phyloP scores from a whole-genome alignment of 2,888 invertebrate genomes.

The Tromatobia lineatoria region DNA sequence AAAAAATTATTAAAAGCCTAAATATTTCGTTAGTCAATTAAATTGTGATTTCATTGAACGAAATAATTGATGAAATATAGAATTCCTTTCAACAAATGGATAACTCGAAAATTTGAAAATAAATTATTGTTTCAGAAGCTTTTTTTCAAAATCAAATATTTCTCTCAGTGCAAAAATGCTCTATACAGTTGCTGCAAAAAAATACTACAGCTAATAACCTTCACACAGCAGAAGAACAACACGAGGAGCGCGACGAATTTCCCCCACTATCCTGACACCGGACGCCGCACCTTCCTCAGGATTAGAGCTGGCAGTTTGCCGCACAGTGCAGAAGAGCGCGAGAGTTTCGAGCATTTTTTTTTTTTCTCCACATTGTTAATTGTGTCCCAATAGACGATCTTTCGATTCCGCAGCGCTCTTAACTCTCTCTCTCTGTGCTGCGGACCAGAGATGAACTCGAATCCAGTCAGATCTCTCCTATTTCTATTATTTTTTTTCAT shows the following conservation, averaged over 20 bases:
- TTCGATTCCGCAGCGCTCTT: neutral
- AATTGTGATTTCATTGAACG: too few species aligned
- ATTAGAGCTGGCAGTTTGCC: neutral
- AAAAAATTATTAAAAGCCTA: too few species aligned
- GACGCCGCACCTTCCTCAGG: slow-evolving; percentile 69
- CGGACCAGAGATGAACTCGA: neutral
- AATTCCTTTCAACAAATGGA: too few species aligned
- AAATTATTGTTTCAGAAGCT: too few species aligned
- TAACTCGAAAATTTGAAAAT: too few species aligned
- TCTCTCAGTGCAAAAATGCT: too few species aligned
- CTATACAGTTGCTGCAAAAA: too few species aligned
- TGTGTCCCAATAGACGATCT: neutral
- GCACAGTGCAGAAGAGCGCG: neutral
- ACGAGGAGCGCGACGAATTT: slow-evolving; percentile 72
- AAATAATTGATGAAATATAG: too few species aligned
- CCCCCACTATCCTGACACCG: slow-evolving; percentile 44
- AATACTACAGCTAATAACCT: too few species aligned
- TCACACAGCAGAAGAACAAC: slow-evolving; percentile 66
- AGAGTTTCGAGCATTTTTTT: slow-evolving; percentile 14
- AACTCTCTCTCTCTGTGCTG: neutral
- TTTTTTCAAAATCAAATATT: too few species aligned
- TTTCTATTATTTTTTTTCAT: slow-evolving; percentile 1
- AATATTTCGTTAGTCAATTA: too few species aligned
- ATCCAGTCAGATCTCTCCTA: neutral
- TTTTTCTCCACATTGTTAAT: neutral